Evolutionary conservation across 1,140 invertebrate genomes (phyloP).

Genomic region (Aphelinus atriplicis): DNA sequence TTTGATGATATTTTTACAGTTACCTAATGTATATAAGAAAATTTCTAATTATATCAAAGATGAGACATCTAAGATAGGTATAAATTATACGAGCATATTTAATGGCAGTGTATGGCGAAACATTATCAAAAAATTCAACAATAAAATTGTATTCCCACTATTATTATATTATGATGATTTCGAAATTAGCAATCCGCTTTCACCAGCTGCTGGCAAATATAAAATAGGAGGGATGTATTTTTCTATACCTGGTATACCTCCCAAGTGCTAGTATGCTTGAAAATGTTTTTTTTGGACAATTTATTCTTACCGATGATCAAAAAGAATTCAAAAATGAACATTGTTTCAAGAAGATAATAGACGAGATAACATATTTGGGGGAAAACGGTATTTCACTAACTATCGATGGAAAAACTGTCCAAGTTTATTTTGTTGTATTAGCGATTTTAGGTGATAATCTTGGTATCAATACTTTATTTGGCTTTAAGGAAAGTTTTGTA

Average conservation of each 20-base stretch:
- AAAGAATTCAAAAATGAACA: conserved; percentile 37
- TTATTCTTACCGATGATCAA: conserved; percentile 37
- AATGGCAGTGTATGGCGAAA: conserved; percentile 32
- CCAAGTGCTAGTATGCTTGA: conserved; percentile 35
- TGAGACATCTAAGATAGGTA: conserved; percentile 10
- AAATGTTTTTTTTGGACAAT: conserved; percentile 42
- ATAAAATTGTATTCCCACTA: conserved; percentile 39
- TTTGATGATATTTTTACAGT: conserved; percentile 37
- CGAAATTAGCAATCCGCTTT: conserved; percentile 17
- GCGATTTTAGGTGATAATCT: conserved; percentile 41
- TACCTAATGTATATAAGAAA: conserved; percentile 38
- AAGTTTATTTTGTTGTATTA: conserved; percentile 43
- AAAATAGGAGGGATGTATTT: conserved; percentile 42
- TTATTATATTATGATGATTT: conserved; percentile 38
- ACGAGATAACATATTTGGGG: conserved; percentile 33
- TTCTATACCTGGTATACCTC: conserved; percentile 35
- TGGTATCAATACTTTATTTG: conserved; percentile 31
- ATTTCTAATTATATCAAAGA: conserved; percentile 28
- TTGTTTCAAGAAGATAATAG: conserved; percentile 36
- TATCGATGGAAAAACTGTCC: conserved; percentile 24
- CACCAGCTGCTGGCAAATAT: conserved; percentile 36
- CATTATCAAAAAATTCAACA: conserved; percentile 16
- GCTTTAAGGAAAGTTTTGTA: conserved; percentile 35
- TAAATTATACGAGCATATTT: conserved; percentile 39
- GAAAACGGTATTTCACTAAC: conserved; percentile 33